These are phyloP conservation scores for Vombatus ursinus DNA, from an alignment of 2,113 vertebrate genomes.

Conservation along the genomic window DNA sequence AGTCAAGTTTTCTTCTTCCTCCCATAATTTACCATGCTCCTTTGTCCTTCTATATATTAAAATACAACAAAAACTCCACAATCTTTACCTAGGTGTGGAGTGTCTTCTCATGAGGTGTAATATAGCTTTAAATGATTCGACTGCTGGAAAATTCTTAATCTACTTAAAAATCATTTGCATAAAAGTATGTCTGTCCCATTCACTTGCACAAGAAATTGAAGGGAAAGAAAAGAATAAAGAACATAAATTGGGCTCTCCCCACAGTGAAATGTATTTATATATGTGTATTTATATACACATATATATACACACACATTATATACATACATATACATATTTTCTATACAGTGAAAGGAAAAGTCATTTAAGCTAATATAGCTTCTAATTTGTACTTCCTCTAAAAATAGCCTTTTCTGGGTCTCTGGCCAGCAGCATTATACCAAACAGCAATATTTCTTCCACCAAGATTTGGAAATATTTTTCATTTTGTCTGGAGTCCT, in stretches of 20 bases:
- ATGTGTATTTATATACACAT: constrained; percentile 59
- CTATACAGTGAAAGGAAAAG: constrained; percentile 57
- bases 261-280: constrained; percentile 59
- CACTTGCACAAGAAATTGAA: constrained; percentile 23
- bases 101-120: constrained; percentile 30
- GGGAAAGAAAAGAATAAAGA: constrained; percentile 34
- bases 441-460: constrained; percentile 97
- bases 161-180: constrained; percentile 66
- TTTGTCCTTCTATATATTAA: neutral
- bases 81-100: neutral
- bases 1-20: neutral
- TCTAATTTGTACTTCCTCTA: constrained; percentile 47
- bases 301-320: neutral
- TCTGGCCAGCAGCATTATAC: constrained; percentile 79
- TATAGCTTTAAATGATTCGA: constrained; percentile 31
- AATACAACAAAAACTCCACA: neutral
- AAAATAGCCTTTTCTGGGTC: constrained; percentile 12
- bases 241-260: constrained; percentile 25
- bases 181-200: constrained; percentile 57
- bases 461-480: constrained; percentile 97
- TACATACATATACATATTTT: constrained; percentile 53
- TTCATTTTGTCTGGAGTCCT: constrained; percentile 95
- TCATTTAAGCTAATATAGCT: constrained; percentile 80
- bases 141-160: constrained; percentile 43
- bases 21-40: neutral